Base-by-base conservation (phyloP, 2,888 invertebrate genomes). In the Parochlus steinenii region DNA sequence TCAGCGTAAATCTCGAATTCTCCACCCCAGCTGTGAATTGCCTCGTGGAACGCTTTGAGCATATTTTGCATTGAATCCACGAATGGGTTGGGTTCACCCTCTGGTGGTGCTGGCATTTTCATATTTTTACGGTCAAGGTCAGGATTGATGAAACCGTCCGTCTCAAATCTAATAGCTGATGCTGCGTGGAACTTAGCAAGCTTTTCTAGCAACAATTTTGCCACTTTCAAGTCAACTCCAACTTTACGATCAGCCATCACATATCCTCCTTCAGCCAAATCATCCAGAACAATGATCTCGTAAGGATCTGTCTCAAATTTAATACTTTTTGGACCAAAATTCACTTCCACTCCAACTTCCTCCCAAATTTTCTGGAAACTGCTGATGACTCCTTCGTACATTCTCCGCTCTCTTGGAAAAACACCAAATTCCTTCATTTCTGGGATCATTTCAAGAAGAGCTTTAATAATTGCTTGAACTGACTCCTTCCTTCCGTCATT, bases 121-220 rank as follows among this genome's bases (percentile, higher is more conserved):
- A 12, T 6, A 28, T 20, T n/a, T 16, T 30, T 30, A 5, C 33
- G 24, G 25, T 33, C 33, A 12, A 33, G 4, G 2, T 3, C 12
- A 5, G 18, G 12, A 11, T 19, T 12, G 19, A 33, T 10, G 3
- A 26, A 19, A 14, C 34, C 34, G 22, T 34, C 34, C 23, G 31
- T 25, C 11, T 32, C 23, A 28, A 17, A 32, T 23, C 28, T 17
- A 17, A 31, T 22, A 3, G 28, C 33, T 15, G 29, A 14, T 7
- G 34, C 22, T 12, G 38, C 34, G 23, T 38, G 38, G 17, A 33
- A 33, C n/a, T 34, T 32, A 11, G 38, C 38, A 10, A 38, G 29
- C 12, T 38, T 38, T 4, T 5, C 12, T n/a, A 38, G 8, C 2
- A 38, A 11, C 6, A 33, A 4, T 30, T 34, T 34, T 20, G 28